phyloP scores from a whole-genome alignment of 1,140 invertebrate species.

The Philotrypesis tridentata region DNA sequence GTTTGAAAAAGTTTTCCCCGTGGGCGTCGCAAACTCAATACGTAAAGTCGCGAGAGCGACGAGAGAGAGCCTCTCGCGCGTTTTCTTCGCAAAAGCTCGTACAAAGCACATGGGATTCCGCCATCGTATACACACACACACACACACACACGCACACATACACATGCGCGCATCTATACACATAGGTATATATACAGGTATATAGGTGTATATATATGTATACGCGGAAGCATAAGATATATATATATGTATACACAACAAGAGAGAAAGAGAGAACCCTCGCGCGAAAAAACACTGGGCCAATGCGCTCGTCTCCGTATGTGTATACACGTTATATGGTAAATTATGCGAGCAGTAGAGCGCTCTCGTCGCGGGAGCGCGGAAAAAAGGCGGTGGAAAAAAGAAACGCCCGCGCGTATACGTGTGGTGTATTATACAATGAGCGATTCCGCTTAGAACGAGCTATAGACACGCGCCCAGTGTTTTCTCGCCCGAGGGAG shows the following conservation, averaged over 20 bases:
- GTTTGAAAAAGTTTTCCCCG: neutral
- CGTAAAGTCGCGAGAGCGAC: conserved; percentile 2
- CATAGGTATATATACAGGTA: conserved; percentile 10
- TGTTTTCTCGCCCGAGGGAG: conserved; percentile 21
- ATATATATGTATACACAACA: too few species aligned
- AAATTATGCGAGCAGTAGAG: neutral
- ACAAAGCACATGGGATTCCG: conserved; percentile 26
- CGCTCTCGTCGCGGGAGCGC: too few species aligned
- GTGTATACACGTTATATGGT: neutral
- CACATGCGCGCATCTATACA: too few species aligned
- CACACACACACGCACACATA: too few species aligned
- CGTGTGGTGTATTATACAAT: neutral
- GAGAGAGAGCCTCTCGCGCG: conserved; percentile 7
- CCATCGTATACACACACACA: neutral
- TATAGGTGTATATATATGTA: neutral
- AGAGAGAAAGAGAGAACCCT: neutral
- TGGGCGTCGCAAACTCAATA: conserved; percentile 21
- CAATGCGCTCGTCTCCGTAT: too few species aligned
- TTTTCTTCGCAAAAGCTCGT: conserved; percentile 35
- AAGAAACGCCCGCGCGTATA: neutral
- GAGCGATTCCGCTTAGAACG: neutral
- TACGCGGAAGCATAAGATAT: too few species aligned
- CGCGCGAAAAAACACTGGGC: neutral
- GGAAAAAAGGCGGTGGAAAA: neutral
- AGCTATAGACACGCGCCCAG: neutral